phyloP scores from a whole-genome alignment of 2,888 invertebrate genomes.

The Sinohyriopsis cumingii region DNA sequence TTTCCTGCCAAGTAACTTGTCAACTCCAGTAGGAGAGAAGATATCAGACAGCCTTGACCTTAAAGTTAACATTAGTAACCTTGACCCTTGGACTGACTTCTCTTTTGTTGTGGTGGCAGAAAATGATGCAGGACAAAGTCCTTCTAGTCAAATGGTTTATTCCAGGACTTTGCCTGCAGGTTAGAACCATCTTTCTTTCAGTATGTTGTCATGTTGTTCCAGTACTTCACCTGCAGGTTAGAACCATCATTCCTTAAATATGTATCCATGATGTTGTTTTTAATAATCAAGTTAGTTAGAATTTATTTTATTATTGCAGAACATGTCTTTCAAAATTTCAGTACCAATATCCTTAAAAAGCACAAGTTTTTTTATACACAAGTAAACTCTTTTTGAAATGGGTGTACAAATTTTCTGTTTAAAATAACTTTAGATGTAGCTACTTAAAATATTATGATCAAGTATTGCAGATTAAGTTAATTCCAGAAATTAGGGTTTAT shows the following conservation, averaged over 20 bases:
- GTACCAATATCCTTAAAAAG: no score
- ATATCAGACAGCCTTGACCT: constrained; percentile 29
- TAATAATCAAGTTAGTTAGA: no score
- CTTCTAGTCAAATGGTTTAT: constrained; percentile 29
- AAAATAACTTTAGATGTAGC: no score
- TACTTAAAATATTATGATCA: no score
- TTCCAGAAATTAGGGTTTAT: no score
- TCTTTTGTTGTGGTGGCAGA: constrained; percentile 47
- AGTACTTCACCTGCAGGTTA: no score
- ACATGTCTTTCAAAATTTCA: no score
- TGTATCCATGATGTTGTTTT: neutral
- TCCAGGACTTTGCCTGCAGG: constrained; percentile 51
- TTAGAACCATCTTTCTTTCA: constrained; percentile 14
- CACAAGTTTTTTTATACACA: no score
- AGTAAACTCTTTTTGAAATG: no score
- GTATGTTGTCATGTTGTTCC: neutral
- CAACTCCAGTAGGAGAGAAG: constrained; percentile 19
- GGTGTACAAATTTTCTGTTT: no score
- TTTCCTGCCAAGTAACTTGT: constrained; percentile 32
- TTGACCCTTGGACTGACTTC: constrained; percentile 58
- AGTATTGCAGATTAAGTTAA: no score
- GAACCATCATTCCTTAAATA: neutral
- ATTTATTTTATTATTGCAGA: no score
- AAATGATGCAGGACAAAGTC: constrained; percentile 53
- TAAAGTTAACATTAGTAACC: constrained; percentile 38